These are phyloP conservation scores for Orthosia cruda DNA, from an alignment of 2,888 invertebrate species.

Conservation along the genomic window DNA sequence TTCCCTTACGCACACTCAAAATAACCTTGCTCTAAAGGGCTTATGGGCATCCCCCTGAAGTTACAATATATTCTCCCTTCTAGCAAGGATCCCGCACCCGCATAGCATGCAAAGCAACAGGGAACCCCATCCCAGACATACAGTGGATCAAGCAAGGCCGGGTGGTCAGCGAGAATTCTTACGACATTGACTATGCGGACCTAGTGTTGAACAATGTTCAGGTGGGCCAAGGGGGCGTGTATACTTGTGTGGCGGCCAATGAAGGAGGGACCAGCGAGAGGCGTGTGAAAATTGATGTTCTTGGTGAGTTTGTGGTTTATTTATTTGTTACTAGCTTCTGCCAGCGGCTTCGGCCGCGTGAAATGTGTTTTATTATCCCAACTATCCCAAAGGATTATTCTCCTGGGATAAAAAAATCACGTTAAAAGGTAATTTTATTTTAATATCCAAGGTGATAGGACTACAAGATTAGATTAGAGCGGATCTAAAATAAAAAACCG, in stretches of 20 bases:
- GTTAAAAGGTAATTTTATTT: too few relatives aligned
- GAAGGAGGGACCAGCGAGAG: conserved; percentile 84
- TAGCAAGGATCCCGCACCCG: conserved; percentile 80
- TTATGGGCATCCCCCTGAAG: too few relatives aligned
- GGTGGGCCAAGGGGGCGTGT: conserved; percentile 85
- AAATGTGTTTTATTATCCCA: too few relatives aligned
- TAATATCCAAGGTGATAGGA: too few relatives aligned
- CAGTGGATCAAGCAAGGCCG: conserved; percentile 92
- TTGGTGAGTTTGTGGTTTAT: conserved; percentile 15
- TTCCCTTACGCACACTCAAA: too few relatives aligned
- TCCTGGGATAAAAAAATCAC: too few relatives aligned
- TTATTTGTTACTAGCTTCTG: too few relatives aligned
- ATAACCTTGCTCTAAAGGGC: too few relatives aligned
- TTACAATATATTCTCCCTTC: conserved; percentile 30
- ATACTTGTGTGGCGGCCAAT: conserved; percentile 91
- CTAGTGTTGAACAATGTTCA: conserved; percentile 77
- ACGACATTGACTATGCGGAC: conserved; percentile 79
- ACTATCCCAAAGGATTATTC: too few relatives aligned
- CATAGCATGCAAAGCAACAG: conserved; percentile 91
- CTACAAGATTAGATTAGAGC: too few relatives aligned
- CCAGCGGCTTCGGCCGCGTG: too few relatives aligned
- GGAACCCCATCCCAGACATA: conserved; percentile 91
- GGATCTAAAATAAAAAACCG: too few relatives aligned
- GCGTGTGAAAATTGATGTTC: conserved; percentile 27
- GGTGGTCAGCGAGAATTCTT: conserved; percentile 71